These are phyloP conservation scores for Yoshiicerus persimilis DNA, from an alignment of 1,140 invertebrate genomes.

Conservation along the genomic window DNA sequence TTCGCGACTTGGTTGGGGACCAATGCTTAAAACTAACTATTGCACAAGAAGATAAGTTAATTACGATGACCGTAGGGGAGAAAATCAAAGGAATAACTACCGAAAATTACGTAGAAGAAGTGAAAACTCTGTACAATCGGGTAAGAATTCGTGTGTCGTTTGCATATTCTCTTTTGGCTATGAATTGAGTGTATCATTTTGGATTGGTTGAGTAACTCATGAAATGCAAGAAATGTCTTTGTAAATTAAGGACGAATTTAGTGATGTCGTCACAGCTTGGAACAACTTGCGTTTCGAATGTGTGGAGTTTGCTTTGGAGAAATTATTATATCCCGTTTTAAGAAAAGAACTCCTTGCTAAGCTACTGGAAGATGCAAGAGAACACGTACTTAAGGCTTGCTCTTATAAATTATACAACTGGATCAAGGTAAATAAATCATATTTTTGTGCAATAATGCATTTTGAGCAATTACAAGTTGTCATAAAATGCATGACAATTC, in stretches of 20 bases:
- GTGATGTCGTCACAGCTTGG: constrained; percentile 94
- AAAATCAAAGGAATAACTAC: constrained; percentile 75
- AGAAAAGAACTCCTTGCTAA: constrained; percentile 81
- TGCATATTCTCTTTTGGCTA: no score
- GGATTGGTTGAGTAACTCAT: no score
- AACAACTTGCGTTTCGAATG: constrained; percentile 84
- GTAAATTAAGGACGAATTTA: constrained; percentile 84
- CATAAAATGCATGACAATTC: no score
- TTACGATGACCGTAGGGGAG: constrained; percentile 73
- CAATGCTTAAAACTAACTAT: constrained; percentile 83
- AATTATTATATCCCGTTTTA: constrained; percentile 86
- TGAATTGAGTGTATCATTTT: no score
- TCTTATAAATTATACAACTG: constrained; percentile 84
- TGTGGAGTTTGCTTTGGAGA: constrained; percentile 82
- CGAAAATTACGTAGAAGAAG: constrained; percentile 82
- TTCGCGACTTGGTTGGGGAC: constrained; percentile 83
- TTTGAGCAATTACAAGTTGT: no score
- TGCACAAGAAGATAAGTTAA: constrained; percentile 83
- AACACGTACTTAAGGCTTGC: constrained; percentile 81
- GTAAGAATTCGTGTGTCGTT: constrained; percentile 52
- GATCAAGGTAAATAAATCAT: constrained; percentile 68
- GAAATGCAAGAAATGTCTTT: constrained; percentile 47
- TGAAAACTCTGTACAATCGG: constrained; percentile 84
- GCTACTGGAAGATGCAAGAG: constrained; percentile 83
- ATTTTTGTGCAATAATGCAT: no score